Percentiles rank a stretch among this genome's conserved stretches.
phyloP scores from a whole-genome alignment of 2,113 vertebrate species.

The Datnioides undecimradiatus region DNA sequence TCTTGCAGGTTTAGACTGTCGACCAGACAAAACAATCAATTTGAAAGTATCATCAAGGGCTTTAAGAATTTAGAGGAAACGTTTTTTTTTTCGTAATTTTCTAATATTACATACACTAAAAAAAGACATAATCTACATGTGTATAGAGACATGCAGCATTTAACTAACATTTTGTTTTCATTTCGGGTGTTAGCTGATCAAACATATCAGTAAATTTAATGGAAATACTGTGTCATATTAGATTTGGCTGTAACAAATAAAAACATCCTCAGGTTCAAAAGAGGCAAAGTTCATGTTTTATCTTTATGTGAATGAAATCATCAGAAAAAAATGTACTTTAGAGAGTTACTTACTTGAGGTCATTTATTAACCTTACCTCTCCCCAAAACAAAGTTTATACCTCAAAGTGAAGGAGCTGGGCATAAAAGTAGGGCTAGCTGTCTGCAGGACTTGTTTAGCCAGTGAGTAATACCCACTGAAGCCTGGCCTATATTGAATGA shows the following conservation, averaged over 20 bases:
- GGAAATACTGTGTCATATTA: background rate
- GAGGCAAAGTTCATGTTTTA: background rate
- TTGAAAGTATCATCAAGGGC: too few species aligned
- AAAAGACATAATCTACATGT: too few species aligned
- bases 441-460: constrained; percentile 78
- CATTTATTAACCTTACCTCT: constrained; percentile 49
- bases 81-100: too few species aligned
- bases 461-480: constrained; percentile 81
- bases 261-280: background rate
- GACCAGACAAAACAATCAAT: background rate
- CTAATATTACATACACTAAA: too few species aligned
- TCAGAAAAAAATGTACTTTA: background rate
- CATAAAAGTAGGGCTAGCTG: constrained; percentile 77
- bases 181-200: background rate
- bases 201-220: background rate
- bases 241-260: background rate
- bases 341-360: constrained; percentile 21
- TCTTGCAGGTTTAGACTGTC: too few species aligned
- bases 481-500: constrained; percentile 82
- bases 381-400: constrained; percentile 58
- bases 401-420: constrained; percentile 69
- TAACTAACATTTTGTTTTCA: background rate
- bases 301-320: background rate
- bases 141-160: too few species aligned
- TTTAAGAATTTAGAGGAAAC: too few species aligned